These are phyloP conservation scores for Spilosoma lubricipeda DNA, from an alignment of 2,888 invertebrate genomes.

Conservation along the genomic window DNA sequence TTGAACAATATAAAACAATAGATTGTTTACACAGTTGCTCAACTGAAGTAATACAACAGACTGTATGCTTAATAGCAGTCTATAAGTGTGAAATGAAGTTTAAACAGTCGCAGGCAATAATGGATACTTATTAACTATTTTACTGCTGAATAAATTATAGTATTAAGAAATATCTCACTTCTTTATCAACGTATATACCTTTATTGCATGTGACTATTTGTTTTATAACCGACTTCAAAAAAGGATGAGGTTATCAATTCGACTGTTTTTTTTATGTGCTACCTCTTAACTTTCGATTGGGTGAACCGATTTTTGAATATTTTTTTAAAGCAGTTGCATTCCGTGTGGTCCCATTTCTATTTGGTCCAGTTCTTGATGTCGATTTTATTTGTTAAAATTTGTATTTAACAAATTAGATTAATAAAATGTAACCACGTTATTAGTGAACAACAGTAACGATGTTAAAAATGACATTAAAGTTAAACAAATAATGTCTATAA, in stretches of 20 bases:
- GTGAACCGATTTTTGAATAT: too few species aligned
- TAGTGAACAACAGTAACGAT: constrained; percentile 9
- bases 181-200: not conserved
- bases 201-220: constrained; percentile 17
- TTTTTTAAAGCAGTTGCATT: too few species aligned
- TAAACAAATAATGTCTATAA: not conserved
- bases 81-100: constrained; percentile 31
- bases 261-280: too few species aligned
- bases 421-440: not conserved
- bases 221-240: too few species aligned
- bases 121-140: constrained; percentile 20
- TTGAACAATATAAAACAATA: constrained; percentile 5
- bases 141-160: constrained; percentile 10
- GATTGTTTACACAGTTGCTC: constrained; percentile 23
- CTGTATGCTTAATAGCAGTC: constrained; percentile 15
- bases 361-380: too few species aligned
- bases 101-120: constrained; percentile 40
- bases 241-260: too few species aligned
- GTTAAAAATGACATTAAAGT: constrained; percentile 5
- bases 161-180: constrained; percentile 6
- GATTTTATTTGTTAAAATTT: too few species aligned
- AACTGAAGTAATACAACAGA: not conserved
- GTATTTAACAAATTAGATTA: not conserved
- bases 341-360: too few species aligned
- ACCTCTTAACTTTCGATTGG: too few species aligned